Conservation (phyloP, 2,888 invertebrate genomes). For the Chrysolina americana region DNA sequence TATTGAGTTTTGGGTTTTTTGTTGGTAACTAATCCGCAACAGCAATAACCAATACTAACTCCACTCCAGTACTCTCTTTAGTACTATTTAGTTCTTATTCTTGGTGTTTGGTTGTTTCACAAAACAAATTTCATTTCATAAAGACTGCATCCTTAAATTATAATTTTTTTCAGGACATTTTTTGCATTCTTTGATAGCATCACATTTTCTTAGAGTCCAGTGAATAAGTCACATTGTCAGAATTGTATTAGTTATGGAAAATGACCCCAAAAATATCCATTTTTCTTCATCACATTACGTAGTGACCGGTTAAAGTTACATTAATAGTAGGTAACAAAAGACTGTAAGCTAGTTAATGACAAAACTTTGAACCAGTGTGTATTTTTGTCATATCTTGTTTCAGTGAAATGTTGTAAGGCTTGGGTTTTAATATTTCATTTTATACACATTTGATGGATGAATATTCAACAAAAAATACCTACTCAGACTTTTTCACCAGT, state of each 20-base stretch:
- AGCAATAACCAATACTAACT: too few relatives aligned
- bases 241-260: constrained; percentile 4
- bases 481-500: too few relatives aligned
- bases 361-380: too few relatives aligned
- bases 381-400: background rate
- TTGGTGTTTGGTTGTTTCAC: too few relatives aligned
- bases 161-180: background rate
- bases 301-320: background rate
- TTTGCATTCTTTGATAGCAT: background rate
- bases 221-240: constrained; percentile 10
- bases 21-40: too few relatives aligned
- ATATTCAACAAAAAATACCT: too few relatives aligned
- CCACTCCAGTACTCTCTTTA: too few relatives aligned
- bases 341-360: background rate
- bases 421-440: too few relatives aligned
- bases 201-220: background rate
- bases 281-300: background rate
- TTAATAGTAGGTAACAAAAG: background rate
- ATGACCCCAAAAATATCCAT: background rate
- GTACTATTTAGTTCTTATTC: too few relatives aligned
- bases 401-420: background rate
- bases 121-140: background rate
- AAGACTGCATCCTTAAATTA: too few relatives aligned
- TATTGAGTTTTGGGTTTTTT: too few relatives aligned
- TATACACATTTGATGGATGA: too few relatives aligned